Evolutionary conservation across 2,888 invertebrate genomes (phyloP).

Genomic region (Tanypteryx hageni): DNA sequence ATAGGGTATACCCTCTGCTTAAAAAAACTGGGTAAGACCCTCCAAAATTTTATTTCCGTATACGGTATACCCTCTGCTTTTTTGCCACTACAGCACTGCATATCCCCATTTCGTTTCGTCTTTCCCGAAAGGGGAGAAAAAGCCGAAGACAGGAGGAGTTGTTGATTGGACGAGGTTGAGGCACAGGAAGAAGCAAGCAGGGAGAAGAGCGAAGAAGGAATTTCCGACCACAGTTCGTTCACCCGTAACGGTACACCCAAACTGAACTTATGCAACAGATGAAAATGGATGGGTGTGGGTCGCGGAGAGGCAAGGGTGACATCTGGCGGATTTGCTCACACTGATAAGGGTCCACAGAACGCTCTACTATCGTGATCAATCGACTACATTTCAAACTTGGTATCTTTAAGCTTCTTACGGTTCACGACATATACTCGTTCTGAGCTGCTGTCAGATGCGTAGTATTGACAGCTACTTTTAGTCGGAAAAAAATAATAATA

Average conservation of each 20-base stretch:
- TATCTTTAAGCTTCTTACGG: too few relatives aligned
- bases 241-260: constrained; percentile 63
- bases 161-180: not conserved
- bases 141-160: not conserved
- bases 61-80: too few relatives aligned
- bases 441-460: too few relatives aligned
- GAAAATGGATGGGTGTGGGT: constrained; percentile 40
- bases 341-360: not conserved
- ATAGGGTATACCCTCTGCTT: too few relatives aligned
- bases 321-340: not conserved
- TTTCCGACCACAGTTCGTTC: constrained; percentile 48
- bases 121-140: too few relatives aligned
- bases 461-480: too few relatives aligned
- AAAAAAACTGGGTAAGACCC: too few relatives aligned
- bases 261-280: constrained; percentile 57
- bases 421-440: too few relatives aligned
- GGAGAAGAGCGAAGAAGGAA: not conserved
- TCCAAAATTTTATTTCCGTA: too few relatives aligned
- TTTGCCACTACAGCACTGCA: too few relatives aligned
- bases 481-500: too few relatives aligned
- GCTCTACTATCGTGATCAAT: not conserved
- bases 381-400: too few relatives aligned
- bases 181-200: not conserved
- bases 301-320: not conserved
- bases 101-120: not conserved